These are phyloP conservation scores for Athripsodes cinereus DNA, from an alignment of 2,888 invertebrate genomes.

Conservation along the genomic window DNA sequence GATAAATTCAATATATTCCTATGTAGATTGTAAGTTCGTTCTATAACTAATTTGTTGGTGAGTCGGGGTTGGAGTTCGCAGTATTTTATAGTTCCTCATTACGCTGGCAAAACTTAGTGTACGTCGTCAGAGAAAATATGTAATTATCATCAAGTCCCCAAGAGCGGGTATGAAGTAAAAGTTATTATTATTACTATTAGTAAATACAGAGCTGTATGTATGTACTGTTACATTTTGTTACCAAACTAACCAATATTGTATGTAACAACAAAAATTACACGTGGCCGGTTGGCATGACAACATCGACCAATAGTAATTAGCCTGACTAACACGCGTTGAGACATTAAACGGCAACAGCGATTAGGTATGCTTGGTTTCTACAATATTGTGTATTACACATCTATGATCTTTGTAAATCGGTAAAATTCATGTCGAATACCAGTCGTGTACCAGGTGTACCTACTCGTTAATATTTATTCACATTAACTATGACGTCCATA, in stretches of 20 bases:
- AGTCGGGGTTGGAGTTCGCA: not conserved
- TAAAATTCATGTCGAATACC: no score
- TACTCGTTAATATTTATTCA: no score
- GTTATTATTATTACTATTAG: slow-evolving; percentile 4
- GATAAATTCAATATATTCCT: no score
- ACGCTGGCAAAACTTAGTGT: slow-evolving; percentile 2
- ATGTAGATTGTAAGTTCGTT: no score
- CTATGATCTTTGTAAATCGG: no score
- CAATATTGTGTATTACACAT: no score
- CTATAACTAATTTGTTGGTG: not conserved
- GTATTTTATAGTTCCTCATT: not conserved
- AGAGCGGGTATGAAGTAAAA: not conserved
- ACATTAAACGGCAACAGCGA: slow-evolving; percentile 6
- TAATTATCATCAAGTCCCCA: slow-evolving; percentile 16
- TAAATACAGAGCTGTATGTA: no score
- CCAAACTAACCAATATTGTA: slow-evolving; percentile 22
- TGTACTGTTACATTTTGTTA: no score
- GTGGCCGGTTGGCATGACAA: slow-evolving; percentile 22
- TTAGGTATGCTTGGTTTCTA: not conserved
- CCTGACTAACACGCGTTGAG: slow-evolving; percentile 15
- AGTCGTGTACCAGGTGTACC: no score
- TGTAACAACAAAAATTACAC: slow-evolving; percentile 25
- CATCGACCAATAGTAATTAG: slow-evolving; percentile 26
- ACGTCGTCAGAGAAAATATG: slow-evolving; percentile 20
- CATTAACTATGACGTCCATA: no score